Conservation (phyloP, 1,140 invertebrate genomes). For the Amphibalanus amphitrite region DNA sequence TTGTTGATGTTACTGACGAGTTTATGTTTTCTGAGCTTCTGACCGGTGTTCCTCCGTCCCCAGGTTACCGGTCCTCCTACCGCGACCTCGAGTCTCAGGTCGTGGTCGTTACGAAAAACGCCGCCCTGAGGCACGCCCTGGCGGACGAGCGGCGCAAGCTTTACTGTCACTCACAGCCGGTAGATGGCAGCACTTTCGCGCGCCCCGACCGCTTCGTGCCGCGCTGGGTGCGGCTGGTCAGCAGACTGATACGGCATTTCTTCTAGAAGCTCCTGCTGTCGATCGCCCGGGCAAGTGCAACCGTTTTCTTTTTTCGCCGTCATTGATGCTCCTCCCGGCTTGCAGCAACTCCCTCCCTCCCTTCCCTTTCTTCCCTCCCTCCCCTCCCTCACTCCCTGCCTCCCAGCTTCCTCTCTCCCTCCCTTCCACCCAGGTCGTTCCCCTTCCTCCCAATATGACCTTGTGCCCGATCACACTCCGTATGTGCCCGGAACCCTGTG, state of each 20-base stretch:
- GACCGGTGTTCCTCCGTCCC: constrained; percentile 12
- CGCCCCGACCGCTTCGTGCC: constrained; percentile 29
- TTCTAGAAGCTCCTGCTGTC: constrained; percentile 23
- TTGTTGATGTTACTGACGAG: too few relatives aligned
- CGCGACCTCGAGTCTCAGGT: constrained; percentile 87
- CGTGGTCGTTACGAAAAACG: constrained; percentile 63
- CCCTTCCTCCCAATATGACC: too few relatives aligned
- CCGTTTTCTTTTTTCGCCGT: too few relatives aligned
- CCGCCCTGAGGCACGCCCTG: constrained; percentile 36
- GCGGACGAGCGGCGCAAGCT: constrained; percentile 41
- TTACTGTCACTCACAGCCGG: constrained; percentile 32
- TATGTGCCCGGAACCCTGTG: too few relatives aligned
- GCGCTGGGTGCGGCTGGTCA: constrained; percentile 30
- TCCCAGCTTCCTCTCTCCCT: too few relatives aligned
- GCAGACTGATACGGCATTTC: constrained; percentile 28
- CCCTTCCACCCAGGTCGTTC: neutral
- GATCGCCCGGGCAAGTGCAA: too few relatives aligned
- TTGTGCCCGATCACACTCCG: too few relatives aligned
- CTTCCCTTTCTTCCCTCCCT: neutral
- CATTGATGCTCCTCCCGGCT: too few relatives aligned
- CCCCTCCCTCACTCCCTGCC: neutral
- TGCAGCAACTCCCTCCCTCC: too few relatives aligned
- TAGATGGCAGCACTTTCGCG: constrained; percentile 26
- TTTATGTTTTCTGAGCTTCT: too few relatives aligned
- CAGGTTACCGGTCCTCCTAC: constrained; percentile 54